phyloP scores from a whole-genome alignment of 2,888 invertebrate species.

The Andrena bicolor region DNA sequence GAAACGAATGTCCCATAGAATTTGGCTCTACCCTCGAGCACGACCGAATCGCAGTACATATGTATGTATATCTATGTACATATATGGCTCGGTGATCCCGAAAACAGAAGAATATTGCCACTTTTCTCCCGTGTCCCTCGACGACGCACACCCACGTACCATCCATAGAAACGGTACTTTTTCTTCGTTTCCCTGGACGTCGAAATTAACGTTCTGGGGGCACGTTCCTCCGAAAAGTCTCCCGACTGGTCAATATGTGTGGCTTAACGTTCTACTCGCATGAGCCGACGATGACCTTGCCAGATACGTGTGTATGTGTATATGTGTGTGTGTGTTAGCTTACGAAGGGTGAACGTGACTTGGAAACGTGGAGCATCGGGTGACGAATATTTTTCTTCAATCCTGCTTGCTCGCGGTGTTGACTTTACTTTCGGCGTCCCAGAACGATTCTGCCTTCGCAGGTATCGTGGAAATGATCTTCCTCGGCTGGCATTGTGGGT shows the following conservation, averaged over 20 bases:
- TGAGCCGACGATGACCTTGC: constrained; percentile 2
- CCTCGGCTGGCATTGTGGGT: background rate
- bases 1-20: background rate
- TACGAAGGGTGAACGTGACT: constrained; percentile 21
- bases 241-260: constrained; percentile 31
- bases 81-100: background rate
- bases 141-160: background rate
- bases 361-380: background rate
- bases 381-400: constrained; percentile 20
- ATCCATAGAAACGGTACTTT: constrained; percentile 5
- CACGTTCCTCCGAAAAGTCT: constrained; percentile 22
- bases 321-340: background rate
- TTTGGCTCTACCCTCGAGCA: background rate
- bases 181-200: constrained; percentile 11
- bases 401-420: constrained; percentile 7
- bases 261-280: constrained; percentile 29
- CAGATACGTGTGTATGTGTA: background rate
- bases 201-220: constrained; percentile 25
- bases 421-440: background rate
- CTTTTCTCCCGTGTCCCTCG: background rate
- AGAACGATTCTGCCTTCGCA: background rate
- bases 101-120: constrained; percentile 35
- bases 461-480: background rate
- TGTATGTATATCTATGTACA: too few relatives aligned
- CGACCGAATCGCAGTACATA: background rate